Conservation (phyloP, 2,113 vertebrate species). For the Propithecus coquereli region DNA sequence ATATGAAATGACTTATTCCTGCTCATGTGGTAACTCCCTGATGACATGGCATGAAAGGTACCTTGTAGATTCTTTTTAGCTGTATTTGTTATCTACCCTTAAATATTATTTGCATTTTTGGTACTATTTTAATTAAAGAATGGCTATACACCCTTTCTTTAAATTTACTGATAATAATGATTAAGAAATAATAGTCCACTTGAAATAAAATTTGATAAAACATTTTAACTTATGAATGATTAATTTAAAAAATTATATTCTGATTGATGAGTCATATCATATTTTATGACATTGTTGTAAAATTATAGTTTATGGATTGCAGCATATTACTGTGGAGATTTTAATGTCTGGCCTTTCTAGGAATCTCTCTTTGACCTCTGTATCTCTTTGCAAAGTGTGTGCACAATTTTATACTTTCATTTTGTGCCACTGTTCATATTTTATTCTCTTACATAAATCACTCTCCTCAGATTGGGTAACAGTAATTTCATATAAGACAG, state of each 20-base stretch:
- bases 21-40: background rate
- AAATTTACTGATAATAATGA: background rate
- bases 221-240: background rate
- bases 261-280: conserved; percentile 1
- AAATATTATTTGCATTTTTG: background rate
- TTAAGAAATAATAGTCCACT: background rate
- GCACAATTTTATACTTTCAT: conserved; percentile 31
- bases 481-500: conserved; percentile 35
- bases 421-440: background rate
- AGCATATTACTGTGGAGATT: background rate
- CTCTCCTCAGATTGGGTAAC: conserved; percentile 39
- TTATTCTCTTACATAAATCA: conserved; percentile 50
- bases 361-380: background rate
- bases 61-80: background rate
- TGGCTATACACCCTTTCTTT: background rate
- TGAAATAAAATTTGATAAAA: background rate
- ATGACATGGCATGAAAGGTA: background rate
- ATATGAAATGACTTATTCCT: background rate
- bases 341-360: background rate
- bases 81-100: background rate
- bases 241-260: background rate
- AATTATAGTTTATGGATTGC: conserved; percentile 41
- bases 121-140: background rate
- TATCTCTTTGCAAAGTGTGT: conserved; percentile 20
- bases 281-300: background rate